Evolutionary conservation across 2,113 vertebrate genomes (phyloP), one percentile per base, ranked within the genome.

Genomic region (Ciconia stormi): DNA sequence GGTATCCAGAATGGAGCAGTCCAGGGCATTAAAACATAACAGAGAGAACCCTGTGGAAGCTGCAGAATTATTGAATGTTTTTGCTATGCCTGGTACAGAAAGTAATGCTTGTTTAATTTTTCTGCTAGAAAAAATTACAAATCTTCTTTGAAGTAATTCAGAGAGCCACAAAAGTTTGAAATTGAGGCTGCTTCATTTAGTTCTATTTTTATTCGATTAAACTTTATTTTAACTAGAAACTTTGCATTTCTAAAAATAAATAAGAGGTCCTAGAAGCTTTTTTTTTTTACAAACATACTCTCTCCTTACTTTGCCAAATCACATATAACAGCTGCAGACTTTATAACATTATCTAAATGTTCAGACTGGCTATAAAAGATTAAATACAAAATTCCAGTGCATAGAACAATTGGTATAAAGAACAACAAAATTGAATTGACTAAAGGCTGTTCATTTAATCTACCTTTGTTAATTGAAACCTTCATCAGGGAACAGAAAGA

Each of bases 331-430:
- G 92, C 96, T 97, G 95, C 94, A 96, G 90, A 91, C 59, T 92
- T 96, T 93, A 92, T 96, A 96, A 96, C 55, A 61, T 95, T 90
- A 95, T 90, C 88, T 95, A 96, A 96, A 96, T 90, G 87, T 97
- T 86, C 93, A 95, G 88, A 71, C 81, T 58, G 40, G 30, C 53
- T 94, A 80, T 96, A 96, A 93, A 97, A 91, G 50, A 89, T 96
- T 90, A 96, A 96, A 91, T 80, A 87, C 79, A 89, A 94, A 93
- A 97, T 96, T 96, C 93, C 72, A 94, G 53, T 63, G 36, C 34
- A 61, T 65, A 89, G 47, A 94, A 82, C 17, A 81, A 94, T 49
- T 61, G 44, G 36, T 77, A 77, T 36, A 94, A 96, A 93, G 63
- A 90, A 58, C 16, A 93, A 72, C 4, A 6, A 71, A 73, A 66